Conservation (phyloP, 92 coral and sea anemone genomes). For the Desmophyllum pertusum region DNA sequence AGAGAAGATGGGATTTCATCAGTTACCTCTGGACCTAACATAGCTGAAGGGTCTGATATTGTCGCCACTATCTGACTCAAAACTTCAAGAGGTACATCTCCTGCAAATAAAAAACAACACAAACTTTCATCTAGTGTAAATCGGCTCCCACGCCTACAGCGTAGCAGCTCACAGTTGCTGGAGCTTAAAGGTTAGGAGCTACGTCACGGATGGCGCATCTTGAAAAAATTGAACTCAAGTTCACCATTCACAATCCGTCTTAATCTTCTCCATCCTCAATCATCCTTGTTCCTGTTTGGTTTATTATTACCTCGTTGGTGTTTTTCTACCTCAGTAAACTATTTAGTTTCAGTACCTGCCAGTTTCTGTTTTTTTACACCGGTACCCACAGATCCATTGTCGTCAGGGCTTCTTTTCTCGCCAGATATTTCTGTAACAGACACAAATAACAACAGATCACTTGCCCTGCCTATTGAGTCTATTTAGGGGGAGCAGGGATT, state of each 20-base stretch:
- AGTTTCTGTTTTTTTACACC: constrained; percentile 73
- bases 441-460: neutral
- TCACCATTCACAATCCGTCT: no score
- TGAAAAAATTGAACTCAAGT: no score
- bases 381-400: constrained; percentile 42
- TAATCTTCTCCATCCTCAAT: no score
- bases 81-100: constrained; percentile 91
- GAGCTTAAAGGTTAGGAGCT: no score
- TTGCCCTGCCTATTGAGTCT: neutral
- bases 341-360: constrained; percentile 71
- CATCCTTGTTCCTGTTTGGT: no score
- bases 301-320: no score
- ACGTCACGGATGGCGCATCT: no score
- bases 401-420: constrained; percentile 60
- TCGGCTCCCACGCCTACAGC: no score
- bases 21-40: constrained; percentile 97
- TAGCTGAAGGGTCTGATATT: constrained; percentile 84
- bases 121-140: no score
- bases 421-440: constrained; percentile 55
- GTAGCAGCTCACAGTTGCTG: neutral
- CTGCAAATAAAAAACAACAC: constrained; percentile 26
- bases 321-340: no score
- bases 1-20: neutral
- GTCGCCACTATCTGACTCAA: constrained; percentile 82
- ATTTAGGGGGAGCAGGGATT: no score